Base-by-base conservation (phyloP, 1,140 invertebrate genomes). In the Drosophila cardini region DNA sequence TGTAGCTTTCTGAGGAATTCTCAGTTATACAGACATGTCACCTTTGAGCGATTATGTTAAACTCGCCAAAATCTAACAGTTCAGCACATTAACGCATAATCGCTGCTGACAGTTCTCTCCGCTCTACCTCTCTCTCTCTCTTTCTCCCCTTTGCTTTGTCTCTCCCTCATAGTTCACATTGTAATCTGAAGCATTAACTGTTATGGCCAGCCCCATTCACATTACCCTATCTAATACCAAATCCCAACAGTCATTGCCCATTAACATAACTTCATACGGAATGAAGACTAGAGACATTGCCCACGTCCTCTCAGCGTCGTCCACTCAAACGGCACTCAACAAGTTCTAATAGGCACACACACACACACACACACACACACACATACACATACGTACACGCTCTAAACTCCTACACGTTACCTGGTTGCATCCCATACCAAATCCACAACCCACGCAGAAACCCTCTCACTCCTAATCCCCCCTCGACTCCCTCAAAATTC, bases 191-290 rank as follows among this genome's bases (percentile, higher is more conserved):
- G 81, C 68, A 73, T 76, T 84, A 58, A 63, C 80, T 76, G 64
- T 46, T 70, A 36, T 58, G 50, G 56, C 56, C 21, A 38, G 58
- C 43, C 48, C 78, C 82, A 78, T 78, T 72, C 73, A 68, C 81
- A 86, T 78, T 85, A 75, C 79, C 71, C 78, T 81, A 86, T 86
- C 82, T 86, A 76, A 81, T 76, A 57, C 78, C 78, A 70, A 81
- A 82, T 81, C 82, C 82, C 82, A 71, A 78, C 74, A 85, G 82
- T 81, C 82, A 86, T 86, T 78, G 82, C 78, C 82, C 78, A 81
- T 86, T 85, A 86, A 86, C 82, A 81, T 84, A 85, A 77, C 81
- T 80, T 67, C 68, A 68, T 50, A 40, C 52, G 48, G 76, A 56
- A 67, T 72, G 68, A 62, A 72, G 57, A 72, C 70, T n/a, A 13